phyloP scores from a whole-genome alignment of 2,888 invertebrate genomes.

The Nymphalis c-album region DNA sequence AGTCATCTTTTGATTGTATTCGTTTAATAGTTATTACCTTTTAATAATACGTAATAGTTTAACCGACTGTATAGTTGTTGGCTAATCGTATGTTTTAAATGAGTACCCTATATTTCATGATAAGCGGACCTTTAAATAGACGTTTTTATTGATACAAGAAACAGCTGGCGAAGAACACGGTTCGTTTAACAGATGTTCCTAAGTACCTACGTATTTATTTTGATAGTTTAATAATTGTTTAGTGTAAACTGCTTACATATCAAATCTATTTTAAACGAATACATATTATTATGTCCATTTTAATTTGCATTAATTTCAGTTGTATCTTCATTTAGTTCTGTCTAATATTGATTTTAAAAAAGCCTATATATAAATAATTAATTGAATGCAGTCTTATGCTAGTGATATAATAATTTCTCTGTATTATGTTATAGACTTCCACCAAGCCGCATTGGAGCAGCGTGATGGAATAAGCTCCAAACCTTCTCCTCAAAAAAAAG shows the following conservation, averaged over 20 bases:
- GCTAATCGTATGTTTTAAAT: slow-evolving; percentile 3
- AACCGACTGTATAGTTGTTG: too few relatives aligned
- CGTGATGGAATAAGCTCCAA: too few relatives aligned
- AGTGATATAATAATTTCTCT: too few relatives aligned
- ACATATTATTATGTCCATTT: background rate
- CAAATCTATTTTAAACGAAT: background rate
- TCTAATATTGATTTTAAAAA: too few relatives aligned
- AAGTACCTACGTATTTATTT: background rate
- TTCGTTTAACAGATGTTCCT: slow-evolving; percentile 13
- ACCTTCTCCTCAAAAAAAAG: too few relatives aligned
- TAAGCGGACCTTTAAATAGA: slow-evolving; percentile 6
- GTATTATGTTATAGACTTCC: too few relatives aligned
- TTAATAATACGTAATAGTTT: background rate
- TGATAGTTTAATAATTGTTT: background rate
- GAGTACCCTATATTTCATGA: slow-evolving; percentile 10
- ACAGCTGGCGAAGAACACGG: slow-evolving; percentile 11
- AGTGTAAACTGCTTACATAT: background rate
- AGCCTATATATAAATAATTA: too few relatives aligned
- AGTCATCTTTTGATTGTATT: background rate
- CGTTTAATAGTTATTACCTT: background rate
- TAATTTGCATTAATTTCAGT: too few relatives aligned
- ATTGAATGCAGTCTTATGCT: too few relatives aligned
- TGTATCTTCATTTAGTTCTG: too few relatives aligned
- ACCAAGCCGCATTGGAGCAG: too few relatives aligned
- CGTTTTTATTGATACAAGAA: slow-evolving; percentile 15